Conservation (phyloP, 2,888 invertebrate species). For the Leptopterna dolabrata region DNA sequence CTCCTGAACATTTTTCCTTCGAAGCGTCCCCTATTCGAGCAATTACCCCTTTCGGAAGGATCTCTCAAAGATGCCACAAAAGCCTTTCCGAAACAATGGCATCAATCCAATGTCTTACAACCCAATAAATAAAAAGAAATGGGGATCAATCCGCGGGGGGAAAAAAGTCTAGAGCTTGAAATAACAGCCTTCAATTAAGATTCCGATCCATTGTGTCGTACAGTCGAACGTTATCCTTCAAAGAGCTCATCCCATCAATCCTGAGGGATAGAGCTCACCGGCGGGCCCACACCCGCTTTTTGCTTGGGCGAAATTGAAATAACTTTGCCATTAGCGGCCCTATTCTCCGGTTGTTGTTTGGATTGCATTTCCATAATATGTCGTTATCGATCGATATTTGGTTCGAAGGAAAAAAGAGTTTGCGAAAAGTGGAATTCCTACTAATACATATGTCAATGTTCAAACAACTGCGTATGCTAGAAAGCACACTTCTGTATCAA, state of each 20-base stretch:
- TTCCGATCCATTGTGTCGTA: conserved; percentile 19
- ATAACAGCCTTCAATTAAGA: conserved; percentile 19
- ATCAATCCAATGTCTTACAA: conserved; percentile 24
- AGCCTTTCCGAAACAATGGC: conserved; percentile 4
- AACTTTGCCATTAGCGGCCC: neutral
- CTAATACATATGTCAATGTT: neutral
- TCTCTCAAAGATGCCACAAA: no score
- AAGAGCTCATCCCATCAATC: conserved; percentile 20
- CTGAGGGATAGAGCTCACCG: neutral
- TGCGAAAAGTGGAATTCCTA: neutral
- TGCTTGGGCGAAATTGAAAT: neutral
- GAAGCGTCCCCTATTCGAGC: no score
- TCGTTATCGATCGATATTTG: neutral
- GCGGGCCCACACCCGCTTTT: neutral
- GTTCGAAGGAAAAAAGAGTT: neutral
- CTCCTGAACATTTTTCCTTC: no score
- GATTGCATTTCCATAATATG: neutral
- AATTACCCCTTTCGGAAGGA: no score
- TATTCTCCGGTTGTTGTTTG: neutral
- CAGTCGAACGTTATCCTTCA: neutral
- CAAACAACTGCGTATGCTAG: no score
- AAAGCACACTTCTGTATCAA: no score
- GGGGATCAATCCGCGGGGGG: neutral
- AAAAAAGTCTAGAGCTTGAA: neutral
- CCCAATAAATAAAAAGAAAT: conserved; percentile 14